Evolutionary conservation across 2,888 invertebrate genomes (phyloP), one percentile per base, ranked within the genome.

Genomic region (Epistrophe eligans): DNA sequence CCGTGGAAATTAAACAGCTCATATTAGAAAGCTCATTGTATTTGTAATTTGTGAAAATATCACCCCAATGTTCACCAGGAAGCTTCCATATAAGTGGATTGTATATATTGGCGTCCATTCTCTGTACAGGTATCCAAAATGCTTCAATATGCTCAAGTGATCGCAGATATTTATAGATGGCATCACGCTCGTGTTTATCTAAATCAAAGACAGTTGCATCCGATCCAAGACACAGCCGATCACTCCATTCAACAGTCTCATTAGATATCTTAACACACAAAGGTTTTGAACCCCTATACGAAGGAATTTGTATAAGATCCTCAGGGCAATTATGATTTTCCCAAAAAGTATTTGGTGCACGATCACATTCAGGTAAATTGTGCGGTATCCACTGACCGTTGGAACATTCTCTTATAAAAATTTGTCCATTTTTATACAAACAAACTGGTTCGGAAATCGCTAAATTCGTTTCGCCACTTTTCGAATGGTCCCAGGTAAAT

Each of bases 101-200:
- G 85, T 93, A 94, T 45, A 91, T 85, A 66, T 80, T 85, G 7
- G 80, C 83, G 32, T 92, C 92, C n/a, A 90, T 89, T 50, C 94
- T 92, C 58, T 91, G 91, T 4, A 93, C 93, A 17, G 95, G 94
- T 73, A 95, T 89, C 95, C 95, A 95, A 77, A 94, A 92, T 35
- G 89, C 79, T 0, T 32, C 79, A 9, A 83, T 73, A 43, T 90
- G 90, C 3, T 83, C 84, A 58, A 71, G 76, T 13, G 89, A 70
- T 32, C 28, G 50, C 7, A 88, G 89, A 79, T 89, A 88, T 92
- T 93, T 88, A 90, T 93, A 1, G 90, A 94, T 64, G 6, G 82
- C 60, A 77, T 74, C 74, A 15, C 82, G 58, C 79, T 90, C 87
- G 62, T 74, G 38, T 28, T 38, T 43, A 43, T 88, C 66, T 74